These are phyloP conservation scores for Nomada lathburiana DNA, from an alignment of 2,888 invertebrate species.

Conservation along the genomic window DNA sequence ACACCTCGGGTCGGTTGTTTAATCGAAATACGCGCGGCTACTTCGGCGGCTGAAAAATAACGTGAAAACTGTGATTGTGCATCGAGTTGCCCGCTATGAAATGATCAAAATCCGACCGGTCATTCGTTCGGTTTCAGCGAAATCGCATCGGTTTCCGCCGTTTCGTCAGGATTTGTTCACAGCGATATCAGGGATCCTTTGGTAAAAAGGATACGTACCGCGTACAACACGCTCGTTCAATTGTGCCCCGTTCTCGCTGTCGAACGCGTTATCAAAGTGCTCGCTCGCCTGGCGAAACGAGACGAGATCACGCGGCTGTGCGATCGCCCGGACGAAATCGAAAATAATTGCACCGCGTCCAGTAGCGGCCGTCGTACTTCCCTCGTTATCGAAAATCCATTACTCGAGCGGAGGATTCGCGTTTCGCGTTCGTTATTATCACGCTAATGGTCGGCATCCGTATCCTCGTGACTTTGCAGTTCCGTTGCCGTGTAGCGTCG, in stretches of 20 bases:
- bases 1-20: not conserved
- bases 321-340: slow-evolving; percentile 12
- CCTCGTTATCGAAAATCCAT: slow-evolving; percentile 69
- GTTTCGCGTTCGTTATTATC: slow-evolving; percentile 37
- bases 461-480: slow-evolving; percentile 45
- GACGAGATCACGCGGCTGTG: not conserved
- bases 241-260: not conserved
- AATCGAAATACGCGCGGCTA: not conserved
- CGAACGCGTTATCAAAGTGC: not conserved
- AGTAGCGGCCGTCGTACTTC: slow-evolving; percentile 11
- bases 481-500: not conserved
- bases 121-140: not conserved
- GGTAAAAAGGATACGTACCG: not conserved
- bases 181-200: not conserved
- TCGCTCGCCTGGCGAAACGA: not conserved
- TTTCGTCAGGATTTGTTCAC: not conserved
- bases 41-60: not conserved
- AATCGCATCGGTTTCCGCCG: too few relatives aligned
- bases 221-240: not conserved
- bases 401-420: slow-evolving; percentile 45
- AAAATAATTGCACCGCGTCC: slow-evolving; percentile 40
- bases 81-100: not conserved
- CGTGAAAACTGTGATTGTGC: slow-evolving; percentile 4
- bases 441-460: slow-evolving; percentile 46
- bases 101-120: not conserved